A percentile compares a stretch with the other conserved stretches of the same genome.
These are phyloP conservation scores for Caenorhabditis becei DNA, from an alignment of 2,888 invertebrate genomes.

Conservation along the genomic window DNA sequence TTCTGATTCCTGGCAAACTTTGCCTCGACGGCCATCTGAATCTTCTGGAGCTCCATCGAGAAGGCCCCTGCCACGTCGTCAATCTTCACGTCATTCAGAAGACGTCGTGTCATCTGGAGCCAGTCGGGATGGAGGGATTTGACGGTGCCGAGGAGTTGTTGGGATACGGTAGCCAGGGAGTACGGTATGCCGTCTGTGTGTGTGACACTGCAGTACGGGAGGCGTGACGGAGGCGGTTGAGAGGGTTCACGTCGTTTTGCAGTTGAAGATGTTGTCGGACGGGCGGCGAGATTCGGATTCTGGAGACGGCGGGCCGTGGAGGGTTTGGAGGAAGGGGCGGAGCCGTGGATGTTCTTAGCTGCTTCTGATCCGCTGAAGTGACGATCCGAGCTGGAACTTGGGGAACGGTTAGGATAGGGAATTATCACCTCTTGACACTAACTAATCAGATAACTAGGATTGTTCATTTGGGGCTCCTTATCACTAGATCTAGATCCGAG, in stretches of 20 bases:
- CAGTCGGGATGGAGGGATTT: constrained; percentile 59
- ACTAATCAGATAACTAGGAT: too few relatives aligned
- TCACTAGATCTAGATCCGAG: too few relatives aligned
- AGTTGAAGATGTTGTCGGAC: constrained; percentile 37
- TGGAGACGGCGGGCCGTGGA: not conserved
- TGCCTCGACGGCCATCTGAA: constrained; percentile 15
- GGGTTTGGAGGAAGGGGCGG: not conserved
- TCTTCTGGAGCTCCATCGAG: constrained; percentile 5
- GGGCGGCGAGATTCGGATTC: not conserved
- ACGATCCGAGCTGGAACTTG: constrained; percentile 30
- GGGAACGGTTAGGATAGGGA: too few relatives aligned
- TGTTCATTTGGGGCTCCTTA: too few relatives aligned
- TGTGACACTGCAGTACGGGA: constrained; percentile 60
- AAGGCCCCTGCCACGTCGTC: constrained; percentile 25
- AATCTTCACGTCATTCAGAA: constrained; percentile 8
- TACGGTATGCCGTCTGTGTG: constrained; percentile 38
- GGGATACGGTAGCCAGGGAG: constrained; percentile 37
- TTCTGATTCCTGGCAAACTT: constrained; percentile 25
- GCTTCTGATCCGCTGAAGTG: constrained; percentile 51
- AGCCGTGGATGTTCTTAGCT: constrained; percentile 42
- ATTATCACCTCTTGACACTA: too few relatives aligned
- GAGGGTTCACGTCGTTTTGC: constrained; percentile 28
- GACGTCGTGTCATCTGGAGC: constrained; percentile 39
- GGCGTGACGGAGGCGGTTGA: not conserved
- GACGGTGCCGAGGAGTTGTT: constrained; percentile 51